Evolutionary conservation across 2,888 invertebrate genomes (phyloP).

Genomic region (Erebia aethiops): DNA sequence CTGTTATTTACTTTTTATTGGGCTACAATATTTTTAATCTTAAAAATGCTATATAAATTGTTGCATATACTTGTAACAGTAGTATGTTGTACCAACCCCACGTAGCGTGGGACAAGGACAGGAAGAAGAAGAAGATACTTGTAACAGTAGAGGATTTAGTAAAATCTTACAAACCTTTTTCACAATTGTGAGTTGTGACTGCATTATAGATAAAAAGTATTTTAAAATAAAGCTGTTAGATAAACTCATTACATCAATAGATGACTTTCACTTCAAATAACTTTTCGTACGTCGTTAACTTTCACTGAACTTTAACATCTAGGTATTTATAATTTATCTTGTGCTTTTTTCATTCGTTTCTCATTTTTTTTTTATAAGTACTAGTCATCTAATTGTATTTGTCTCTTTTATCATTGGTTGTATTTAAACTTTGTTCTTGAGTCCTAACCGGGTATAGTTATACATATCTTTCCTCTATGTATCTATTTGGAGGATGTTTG

Average conservation of each 20-base stretch:
- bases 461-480: not conserved
- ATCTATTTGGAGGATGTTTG: conserved; percentile 21
- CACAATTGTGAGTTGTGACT: not conserved
- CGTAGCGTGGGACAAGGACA: too few species aligned
- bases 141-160: not conserved
- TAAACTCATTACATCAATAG: conserved; percentile 11
- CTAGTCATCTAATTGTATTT: not conserved
- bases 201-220: not conserved
- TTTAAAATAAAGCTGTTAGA: not conserved
- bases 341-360: not conserved
- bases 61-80: too few species aligned
- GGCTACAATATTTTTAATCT: not conserved
- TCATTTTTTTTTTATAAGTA: not conserved
- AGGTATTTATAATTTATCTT: not conserved
- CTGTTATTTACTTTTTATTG: not conserved
- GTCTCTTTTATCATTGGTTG: not conserved
- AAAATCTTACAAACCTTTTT: too few species aligned
- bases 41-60: not conserved
- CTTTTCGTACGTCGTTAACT: not conserved
- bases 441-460: not conserved
- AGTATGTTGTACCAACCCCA: too few species aligned
- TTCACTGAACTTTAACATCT: conserved; percentile 8
- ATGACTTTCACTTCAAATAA: conserved; percentile 2
- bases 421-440: not conserved
- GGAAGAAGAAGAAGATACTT: too few species aligned